Base-by-base conservation (phyloP, 2,888 invertebrate species). In the Bombylius discolor region DNA sequence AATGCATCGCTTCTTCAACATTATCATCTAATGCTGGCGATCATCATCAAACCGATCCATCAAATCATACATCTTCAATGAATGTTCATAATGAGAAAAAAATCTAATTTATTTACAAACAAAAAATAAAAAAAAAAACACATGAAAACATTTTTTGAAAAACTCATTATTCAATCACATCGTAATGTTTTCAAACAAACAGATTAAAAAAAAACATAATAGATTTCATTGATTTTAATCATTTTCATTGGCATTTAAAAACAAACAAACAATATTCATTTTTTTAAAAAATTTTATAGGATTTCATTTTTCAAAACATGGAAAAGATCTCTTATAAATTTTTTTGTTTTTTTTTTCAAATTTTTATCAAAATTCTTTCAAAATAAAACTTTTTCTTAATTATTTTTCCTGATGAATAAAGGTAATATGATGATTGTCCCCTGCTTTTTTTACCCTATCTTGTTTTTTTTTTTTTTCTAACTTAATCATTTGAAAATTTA, bases 21-120 rank as follows among this genome's bases (percentile, higher is more conserved):
- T 54, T 53, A 56, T 57, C 57, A 59, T 53, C 56, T 49, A 52
- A 36, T 50, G 36, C 36, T 57, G 59, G 56, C 47, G 56, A 56
- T 53, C 55, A 59, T 59, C 48, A 47, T 54, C 57, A 59, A 50
- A 45, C 55, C 44, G 49, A 42, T 51, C 53, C 56, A 56, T 46
- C 58, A 12, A 39, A 53, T 56, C 55, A 53, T 51, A 47, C 59
- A 54, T 54, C 59, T 53, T 51, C 55, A 50, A 50, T 49, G 36
- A 56, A 47, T 36, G 39, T 53, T 57, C 51, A 56, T 47, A 56
- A 46, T 49, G 57, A 53, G 48, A 59, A 56, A 51, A 47, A 55
- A 53, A 57, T 57, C 49, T 53, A 54, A 54, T 23, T 23, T 23
- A 54, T 23, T 23, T 23, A 23, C 6, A 36, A 36, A 36, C 36